Conservation (phyloP, 2,888 invertebrate genomes). For the Trissolcus brochymenae region DNA sequence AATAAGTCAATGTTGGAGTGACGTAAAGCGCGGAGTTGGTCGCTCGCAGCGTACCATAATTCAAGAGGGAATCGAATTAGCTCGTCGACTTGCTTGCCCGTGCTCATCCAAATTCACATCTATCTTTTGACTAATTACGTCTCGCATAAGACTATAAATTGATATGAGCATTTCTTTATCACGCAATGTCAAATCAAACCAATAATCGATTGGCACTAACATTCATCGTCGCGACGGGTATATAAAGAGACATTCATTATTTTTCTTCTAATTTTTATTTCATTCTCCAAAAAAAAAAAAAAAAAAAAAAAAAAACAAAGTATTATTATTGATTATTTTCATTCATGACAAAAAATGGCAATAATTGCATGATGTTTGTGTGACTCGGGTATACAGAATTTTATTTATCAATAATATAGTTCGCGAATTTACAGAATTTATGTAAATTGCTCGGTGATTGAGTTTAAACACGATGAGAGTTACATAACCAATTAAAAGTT, state of each 20-base stretch:
- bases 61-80: slow-evolving; percentile 43
- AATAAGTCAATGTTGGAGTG: slow-evolving; percentile 35
- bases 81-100: slow-evolving; percentile 37
- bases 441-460: too few relatives aligned
- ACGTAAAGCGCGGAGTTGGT: slow-evolving; percentile 27
- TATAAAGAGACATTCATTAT: neutral
- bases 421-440: too few relatives aligned
- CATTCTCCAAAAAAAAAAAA: too few relatives aligned
- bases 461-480: too few relatives aligned
- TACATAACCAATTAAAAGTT: too few relatives aligned
- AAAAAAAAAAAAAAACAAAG: too few relatives aligned
- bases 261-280: too few relatives aligned
- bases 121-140: slow-evolving; percentile 36
- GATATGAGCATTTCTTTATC: slow-evolving; percentile 30
- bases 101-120: slow-evolving; percentile 29
- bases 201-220: slow-evolving; percentile 6
- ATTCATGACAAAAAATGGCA: too few relatives aligned
- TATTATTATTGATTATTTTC: too few relatives aligned
- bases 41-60: slow-evolving; percentile 33
- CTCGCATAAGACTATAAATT: slow-evolving; percentile 28
- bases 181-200: slow-evolving; percentile 27
- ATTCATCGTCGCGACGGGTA: slow-evolving; percentile 4
- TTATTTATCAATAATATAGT: too few relatives aligned
- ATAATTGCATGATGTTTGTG: too few relatives aligned
- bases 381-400: too few relatives aligned